A percentile compares a stretch with the other conserved stretches of the same genome.
phyloP scores from a whole-genome alignment of 2,113 vertebrate genomes.

The Ceyx melanurus region DNA sequence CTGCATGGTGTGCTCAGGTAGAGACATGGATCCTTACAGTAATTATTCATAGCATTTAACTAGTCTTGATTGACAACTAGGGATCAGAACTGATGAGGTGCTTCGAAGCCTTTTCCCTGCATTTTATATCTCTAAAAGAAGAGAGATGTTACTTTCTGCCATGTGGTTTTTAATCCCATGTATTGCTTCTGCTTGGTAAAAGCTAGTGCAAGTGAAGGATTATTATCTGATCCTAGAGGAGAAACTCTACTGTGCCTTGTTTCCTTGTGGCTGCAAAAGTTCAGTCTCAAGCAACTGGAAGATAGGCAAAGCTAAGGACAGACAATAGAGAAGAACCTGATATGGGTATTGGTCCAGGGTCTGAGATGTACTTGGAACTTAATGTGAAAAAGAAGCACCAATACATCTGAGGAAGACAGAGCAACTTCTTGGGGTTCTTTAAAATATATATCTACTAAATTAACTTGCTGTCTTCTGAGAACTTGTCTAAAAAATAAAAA shows the following conservation, averaged over 20 bases:
- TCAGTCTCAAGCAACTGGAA: neutral
- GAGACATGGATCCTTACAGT: neutral
- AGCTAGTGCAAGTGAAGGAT: neutral
- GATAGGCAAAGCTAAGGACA: neutral
- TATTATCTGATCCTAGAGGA: neutral
- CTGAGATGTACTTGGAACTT: neutral
- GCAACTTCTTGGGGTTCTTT: neutral
- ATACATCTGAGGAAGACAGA: neutral
- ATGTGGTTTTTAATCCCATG: rapidly evolving
- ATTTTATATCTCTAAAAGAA: neutral
- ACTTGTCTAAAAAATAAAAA: neutral
- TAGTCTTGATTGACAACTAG: neutral
- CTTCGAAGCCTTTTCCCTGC: neutral
- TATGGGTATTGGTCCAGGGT: neutral
- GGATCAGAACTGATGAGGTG: neutral
- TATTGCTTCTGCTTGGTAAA: neutral
- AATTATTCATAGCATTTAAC: neutral
- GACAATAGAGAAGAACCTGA: neutral
- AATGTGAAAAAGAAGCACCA: neutral
- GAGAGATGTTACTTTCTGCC: neutral
- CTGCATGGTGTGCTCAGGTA: neutral
- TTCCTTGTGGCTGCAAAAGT: neutral
- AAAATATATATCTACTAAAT: neutral
- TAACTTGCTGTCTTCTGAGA: neutral
- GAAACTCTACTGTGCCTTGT: neutral